Percentiles rank a stretch among this genome's conserved stretches.
Conservation (phyloP, 1,140 invertebrate genomes). For the Drosophila rhopaloa region DNA sequence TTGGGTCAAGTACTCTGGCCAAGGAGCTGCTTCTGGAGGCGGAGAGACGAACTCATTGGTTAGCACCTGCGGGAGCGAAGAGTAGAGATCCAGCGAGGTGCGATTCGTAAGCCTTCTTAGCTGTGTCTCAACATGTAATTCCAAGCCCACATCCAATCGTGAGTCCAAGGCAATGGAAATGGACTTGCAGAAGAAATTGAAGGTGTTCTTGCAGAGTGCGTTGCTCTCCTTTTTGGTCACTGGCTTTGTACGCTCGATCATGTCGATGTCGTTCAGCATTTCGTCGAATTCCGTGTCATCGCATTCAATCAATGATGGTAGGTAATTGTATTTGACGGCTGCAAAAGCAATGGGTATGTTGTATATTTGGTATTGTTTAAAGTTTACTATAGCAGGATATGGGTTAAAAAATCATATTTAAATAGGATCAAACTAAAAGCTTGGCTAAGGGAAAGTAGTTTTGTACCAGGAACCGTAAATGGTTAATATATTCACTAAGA, state of each 20-base stretch:
- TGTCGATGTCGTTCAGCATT: slow-evolving; percentile 89
- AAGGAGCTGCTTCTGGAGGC: slow-evolving; percentile 79
- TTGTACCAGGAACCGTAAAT: slow-evolving; percentile 7
- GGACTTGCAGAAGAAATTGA: slow-evolving; percentile 84
- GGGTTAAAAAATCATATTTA: slow-evolving; percentile 5
- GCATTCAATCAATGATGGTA: slow-evolving; percentile 89
- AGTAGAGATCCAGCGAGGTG: slow-evolving; percentile 79
- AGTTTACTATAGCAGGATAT: not conserved
- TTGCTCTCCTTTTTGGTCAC: slow-evolving; percentile 81
- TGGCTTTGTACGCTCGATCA: slow-evolving; percentile 87
- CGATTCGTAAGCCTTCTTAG: slow-evolving; percentile 88
- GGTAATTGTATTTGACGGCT: slow-evolving; percentile 85
- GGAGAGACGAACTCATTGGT: slow-evolving; percentile 78
- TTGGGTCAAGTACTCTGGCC: slow-evolving; percentile 84
- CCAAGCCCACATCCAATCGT: slow-evolving; percentile 90
- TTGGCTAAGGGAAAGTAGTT: slow-evolving; percentile 1
- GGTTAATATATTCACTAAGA: not conserved
- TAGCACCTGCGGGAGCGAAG: slow-evolving; percentile 85
- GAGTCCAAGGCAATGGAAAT: slow-evolving; percentile 91
- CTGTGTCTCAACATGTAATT: slow-evolving; percentile 89
- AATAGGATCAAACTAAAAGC: slow-evolving; percentile 19
- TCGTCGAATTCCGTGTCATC: slow-evolving; percentile 91
- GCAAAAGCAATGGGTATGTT: slow-evolving; percentile 13
- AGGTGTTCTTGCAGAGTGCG: slow-evolving; percentile 70
- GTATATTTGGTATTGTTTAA: not conserved